A percentile compares a stretch with the other conserved stretches of the same genome.
Evolutionary conservation across 2,113 vertebrate species (phyloP).

Genomic region (Pagrus major): DNA sequence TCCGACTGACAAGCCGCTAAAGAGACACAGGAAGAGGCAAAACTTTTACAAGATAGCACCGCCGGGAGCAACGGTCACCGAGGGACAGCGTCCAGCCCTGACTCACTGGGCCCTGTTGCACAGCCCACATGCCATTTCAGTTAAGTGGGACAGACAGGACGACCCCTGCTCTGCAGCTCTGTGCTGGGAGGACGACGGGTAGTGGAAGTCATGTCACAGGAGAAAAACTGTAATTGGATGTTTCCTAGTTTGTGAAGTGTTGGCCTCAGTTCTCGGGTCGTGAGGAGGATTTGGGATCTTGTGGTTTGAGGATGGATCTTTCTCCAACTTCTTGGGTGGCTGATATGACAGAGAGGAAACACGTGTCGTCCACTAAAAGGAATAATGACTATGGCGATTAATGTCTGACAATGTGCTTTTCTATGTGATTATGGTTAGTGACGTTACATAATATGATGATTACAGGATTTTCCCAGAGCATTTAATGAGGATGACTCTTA

Average conservation of each 20-base stretch:
- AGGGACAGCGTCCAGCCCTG: conserved; percentile 42
- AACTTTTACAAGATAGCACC: conserved; percentile 59
- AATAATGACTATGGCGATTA: not conserved
- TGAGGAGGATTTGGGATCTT: conserved; percentile 17
- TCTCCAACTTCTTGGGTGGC: conserved; percentile 22
- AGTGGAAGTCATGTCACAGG: conserved; percentile 24
- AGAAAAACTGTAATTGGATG: conserved; percentile 33
- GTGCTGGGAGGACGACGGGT: not conserved
- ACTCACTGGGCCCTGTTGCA: conserved; percentile 46
- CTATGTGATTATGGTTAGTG: not conserved
- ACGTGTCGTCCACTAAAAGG: conserved; percentile 6
- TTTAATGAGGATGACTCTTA: not conserved
- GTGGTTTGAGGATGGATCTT: not conserved
- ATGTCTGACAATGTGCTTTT: not conserved
- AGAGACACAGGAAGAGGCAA: conserved; percentile 67
- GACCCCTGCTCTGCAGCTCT: conserved; percentile 31
- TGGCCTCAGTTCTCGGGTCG: conserved; percentile 9
- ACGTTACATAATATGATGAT: not conserved
- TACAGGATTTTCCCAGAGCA: not conserved
- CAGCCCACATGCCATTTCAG: conserved; percentile 46
- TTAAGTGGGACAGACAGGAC: conserved; percentile 51
- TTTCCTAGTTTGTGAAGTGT: conserved; percentile 13
- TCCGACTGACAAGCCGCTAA: conserved; percentile 63
- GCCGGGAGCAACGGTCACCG: conserved; percentile 31
- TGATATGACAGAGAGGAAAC: conserved; percentile 22